Evolutionary conservation across 2,113 vertebrate species (phyloP).

Genomic region (Stigmatopora nigra): DNA sequence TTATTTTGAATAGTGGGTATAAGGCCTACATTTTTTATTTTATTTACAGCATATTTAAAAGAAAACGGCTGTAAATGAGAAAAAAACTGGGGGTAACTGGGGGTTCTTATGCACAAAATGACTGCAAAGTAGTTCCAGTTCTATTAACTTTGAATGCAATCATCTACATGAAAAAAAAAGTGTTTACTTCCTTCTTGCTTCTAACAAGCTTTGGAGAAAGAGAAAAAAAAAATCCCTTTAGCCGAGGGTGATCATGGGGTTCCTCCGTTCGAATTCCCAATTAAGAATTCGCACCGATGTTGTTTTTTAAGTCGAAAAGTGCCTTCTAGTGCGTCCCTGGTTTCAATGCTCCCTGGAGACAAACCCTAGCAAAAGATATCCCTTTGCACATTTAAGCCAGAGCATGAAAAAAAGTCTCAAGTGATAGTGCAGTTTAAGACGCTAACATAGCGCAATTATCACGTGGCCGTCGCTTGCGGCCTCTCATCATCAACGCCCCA

Average conservation of each 20-base stretch:
- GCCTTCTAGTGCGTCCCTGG: conserved; percentile 49
- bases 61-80: too few species aligned
- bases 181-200: conserved; percentile 36
- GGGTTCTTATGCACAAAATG: too few species aligned
- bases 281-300: conserved; percentile 53
- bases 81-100: too few species aligned
- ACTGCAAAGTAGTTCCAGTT: neutral
- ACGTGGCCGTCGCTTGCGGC: conserved; percentile 63
- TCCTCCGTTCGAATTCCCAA: conserved; percentile 53
- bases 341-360: conserved; percentile 53
- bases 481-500: conserved; percentile 66
- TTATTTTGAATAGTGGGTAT: neutral
- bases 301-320: conserved; percentile 48
- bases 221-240: conserved; percentile 8
- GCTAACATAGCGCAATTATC: conserved; percentile 69
- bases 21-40: neutral
- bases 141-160: neutral
- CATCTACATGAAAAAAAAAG: conserved; percentile 9
- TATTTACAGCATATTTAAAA: neutral
- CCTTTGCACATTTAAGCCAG: conserved; percentile 50
- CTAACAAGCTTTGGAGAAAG: neutral
- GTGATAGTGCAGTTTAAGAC: conserved; percentile 60
- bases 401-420: conserved; percentile 51
- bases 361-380: conserved; percentile 27
- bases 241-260: conserved; percentile 37